Conservation (phyloP, 2,113 vertebrate genomes). For the Amblyornis subalaris region DNA sequence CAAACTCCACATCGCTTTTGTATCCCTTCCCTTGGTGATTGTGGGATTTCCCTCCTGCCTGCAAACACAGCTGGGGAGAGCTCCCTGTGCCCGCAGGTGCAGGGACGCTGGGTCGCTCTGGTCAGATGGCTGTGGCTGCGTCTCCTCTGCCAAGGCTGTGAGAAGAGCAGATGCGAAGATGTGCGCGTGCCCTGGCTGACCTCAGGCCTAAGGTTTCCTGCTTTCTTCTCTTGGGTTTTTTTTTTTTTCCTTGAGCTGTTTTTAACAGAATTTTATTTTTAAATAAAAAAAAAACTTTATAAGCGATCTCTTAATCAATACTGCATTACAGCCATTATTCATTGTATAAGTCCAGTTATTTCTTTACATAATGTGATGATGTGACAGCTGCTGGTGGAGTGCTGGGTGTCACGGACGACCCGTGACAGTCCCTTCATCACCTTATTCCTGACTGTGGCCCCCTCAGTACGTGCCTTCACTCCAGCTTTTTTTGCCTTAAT, state of each 20-base stretch:
- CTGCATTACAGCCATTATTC: constrained; percentile 68
- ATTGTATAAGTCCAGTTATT: constrained; percentile 68
- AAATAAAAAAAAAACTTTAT: constrained; percentile 67
- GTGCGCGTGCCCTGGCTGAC: constrained; percentile 14
- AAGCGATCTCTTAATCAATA: constrained; percentile 64
- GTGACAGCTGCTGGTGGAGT: constrained; percentile 57
- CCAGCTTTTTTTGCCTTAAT: constrained; percentile 68
- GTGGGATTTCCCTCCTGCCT: not conserved
- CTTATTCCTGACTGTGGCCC: constrained; percentile 52
- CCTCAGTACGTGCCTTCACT: constrained; percentile 68
- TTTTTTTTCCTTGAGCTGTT: constrained; percentile 14
- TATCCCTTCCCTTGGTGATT: not conserved
- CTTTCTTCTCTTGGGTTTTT: not conserved
- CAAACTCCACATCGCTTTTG: not conserved
- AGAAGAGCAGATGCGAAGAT: constrained; percentile 36
- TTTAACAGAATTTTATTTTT: constrained; percentile 79
- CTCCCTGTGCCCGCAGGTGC: not conserved
- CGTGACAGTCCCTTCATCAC: not conserved
- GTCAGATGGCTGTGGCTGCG: not conserved
- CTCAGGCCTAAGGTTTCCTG: constrained; percentile 48
- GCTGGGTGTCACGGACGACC: not conserved
- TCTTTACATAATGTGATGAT: constrained; percentile 52
- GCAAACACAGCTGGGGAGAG: not conserved
- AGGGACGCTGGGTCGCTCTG: not conserved
- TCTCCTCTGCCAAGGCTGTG: constrained; percentile 45